phyloP scores from a whole-genome alignment of 2,797 vertebrate species.

The Sebastes variabilis region DNA sequence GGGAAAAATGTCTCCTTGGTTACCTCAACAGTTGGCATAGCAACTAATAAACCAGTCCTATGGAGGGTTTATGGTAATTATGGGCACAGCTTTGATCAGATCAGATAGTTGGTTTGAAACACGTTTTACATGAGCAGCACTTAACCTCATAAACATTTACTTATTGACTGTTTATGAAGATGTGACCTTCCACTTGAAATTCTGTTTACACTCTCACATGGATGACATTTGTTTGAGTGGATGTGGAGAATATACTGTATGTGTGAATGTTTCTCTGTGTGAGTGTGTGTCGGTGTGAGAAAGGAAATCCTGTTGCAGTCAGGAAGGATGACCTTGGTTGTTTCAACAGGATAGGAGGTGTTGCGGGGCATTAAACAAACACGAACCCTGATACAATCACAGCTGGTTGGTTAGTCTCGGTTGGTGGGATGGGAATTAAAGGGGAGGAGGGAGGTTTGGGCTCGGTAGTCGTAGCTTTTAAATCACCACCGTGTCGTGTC shows the following conservation, averaged over 20 bases:
- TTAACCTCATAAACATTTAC: not conserved
- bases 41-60: not conserved
- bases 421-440: not conserved
- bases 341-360: slow-evolving; percentile 44
- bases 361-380: slow-evolving; percentile 23
- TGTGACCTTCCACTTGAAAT: not conserved
- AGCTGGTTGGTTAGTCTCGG: slow-evolving; percentile 21
- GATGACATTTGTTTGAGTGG: not conserved
- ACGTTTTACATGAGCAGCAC: not conserved
- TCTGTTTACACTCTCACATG: not conserved
- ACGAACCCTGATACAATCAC: slow-evolving; percentile 27
- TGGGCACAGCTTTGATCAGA: not conserved
- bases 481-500: not conserved
- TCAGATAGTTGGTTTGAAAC: not conserved
- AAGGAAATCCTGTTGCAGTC: slow-evolving; percentile 41
- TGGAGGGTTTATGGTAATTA: not conserved
- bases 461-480: slow-evolving; percentile 3
- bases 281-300: not conserved
- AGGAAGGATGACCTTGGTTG: slow-evolving; percentile 34
- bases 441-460: not conserved
- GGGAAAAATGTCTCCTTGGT: not conserved
- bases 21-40: slow-evolving; percentile 15
- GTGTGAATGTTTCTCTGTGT: not conserved
- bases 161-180: not conserved
- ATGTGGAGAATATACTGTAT: not conserved